Base-by-base conservation (phyloP, 2,797 vertebrate species). In the Sarcophilus harrisii region DNA sequence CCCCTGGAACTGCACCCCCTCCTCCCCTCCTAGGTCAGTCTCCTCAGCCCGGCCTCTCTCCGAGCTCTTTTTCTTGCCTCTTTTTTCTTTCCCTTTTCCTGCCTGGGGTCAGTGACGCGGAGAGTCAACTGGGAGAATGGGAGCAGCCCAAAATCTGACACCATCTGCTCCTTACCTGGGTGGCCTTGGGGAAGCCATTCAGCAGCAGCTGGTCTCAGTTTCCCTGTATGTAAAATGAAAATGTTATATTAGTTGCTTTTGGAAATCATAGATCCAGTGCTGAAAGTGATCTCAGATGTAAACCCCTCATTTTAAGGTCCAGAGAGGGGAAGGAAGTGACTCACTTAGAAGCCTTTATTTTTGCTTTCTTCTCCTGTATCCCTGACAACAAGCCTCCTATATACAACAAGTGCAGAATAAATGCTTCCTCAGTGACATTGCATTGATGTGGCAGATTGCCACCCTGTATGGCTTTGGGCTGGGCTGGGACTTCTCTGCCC, bases 51-150 rank as follows among this genome's bases (percentile, higher is more conserved):
- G 11, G 73, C 95, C 52, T 89, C 58, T 73, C 90, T 89, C 6
- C 12, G 73, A 18, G 58, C 58, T 90, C 93, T 60, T 52, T 45
- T 27, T 58, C 73, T 49, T 4, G 29, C 11, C 89, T 54, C 28
- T 28, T 52, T 52, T 52, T 28, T 60, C 49, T 66, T 93, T 30
- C 95, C 66, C 97, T 93, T 73, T 55, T 58, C 91, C 92, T 30
- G 92, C 94, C 38, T 59, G 92, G 96, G 91, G 13, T 45, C 49
- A 57, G 90, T 49, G 73, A 87, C 1, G 21, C 45, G 11, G 38
- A 87, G 66, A 38, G n/a, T 81, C 66, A 81, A 66, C 66, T 45
- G n/a, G 66, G 66, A 81, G 66, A 45, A 21, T 81, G n/a, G 45
- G 9, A 27, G 45, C 3, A 28, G 73, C 9, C 73, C 45, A 87